Conservation (phyloP, 2,113 vertebrate genomes). For the Gulo gulo region DNA sequence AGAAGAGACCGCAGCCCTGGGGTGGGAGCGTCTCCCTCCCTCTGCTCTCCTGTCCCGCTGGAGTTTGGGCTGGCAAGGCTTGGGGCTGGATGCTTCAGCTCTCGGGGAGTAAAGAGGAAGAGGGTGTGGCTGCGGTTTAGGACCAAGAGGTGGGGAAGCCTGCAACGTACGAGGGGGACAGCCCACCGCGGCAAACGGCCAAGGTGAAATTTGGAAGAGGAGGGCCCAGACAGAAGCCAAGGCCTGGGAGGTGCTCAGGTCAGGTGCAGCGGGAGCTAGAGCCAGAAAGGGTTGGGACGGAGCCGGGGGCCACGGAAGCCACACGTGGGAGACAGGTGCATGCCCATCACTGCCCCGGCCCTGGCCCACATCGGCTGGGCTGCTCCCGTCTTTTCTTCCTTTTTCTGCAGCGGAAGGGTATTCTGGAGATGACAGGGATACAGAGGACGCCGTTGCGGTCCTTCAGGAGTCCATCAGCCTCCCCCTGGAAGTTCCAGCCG, state of each 20-base stretch:
- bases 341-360: fast-evolving
- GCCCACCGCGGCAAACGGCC: too few relatives aligned
- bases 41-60: background rate
- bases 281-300: background rate
- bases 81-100: background rate
- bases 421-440: constrained; percentile 41
- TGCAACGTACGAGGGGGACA: background rate
- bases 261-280: background rate
- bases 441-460: background rate
- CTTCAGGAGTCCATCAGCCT: constrained; percentile 48
- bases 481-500: background rate
- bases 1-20: background rate
- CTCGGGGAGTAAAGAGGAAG: background rate
- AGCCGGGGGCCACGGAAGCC: background rate
- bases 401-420: background rate
- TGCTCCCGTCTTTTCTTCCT: background rate
- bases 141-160: background rate
- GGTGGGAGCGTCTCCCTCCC: background rate
- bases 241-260: background rate
- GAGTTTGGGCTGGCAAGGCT: background rate
- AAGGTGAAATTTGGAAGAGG: background rate
- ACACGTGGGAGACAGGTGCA: background rate
- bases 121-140: background rate
- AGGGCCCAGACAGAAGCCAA: background rate
- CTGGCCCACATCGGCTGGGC: background rate